A percentile compares a stretch with the other conserved stretches of the same genome.
Evolutionary conservation across 2,113 vertebrate species (phyloP).

Genomic region (Antigone vipio): DNA sequence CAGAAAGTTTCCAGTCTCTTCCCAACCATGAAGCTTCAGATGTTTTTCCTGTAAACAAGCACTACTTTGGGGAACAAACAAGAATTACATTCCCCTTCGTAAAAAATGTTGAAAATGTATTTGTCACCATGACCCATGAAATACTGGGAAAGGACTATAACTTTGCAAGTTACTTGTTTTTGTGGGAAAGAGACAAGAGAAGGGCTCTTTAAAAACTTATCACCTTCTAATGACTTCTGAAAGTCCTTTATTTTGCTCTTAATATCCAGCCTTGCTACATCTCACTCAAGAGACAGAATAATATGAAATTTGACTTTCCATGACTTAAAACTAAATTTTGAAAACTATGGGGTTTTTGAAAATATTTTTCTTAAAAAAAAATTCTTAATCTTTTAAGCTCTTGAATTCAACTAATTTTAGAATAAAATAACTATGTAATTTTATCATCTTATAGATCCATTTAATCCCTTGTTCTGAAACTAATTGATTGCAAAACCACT

Average conservation of each 20-base stretch:
- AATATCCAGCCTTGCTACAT: neutral
- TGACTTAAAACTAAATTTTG: neutral
- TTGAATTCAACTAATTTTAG: neutral
- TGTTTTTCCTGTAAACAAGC: neutral
- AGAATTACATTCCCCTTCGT: neutral
- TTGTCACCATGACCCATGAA: neutral
- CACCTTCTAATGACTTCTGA: neutral
- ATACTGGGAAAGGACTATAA: neutral
- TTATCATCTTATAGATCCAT: neutral
- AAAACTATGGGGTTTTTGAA: fast-evolving
- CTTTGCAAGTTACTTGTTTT: fast-evolving
- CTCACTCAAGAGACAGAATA: neutral
- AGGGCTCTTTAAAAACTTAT: neutral
- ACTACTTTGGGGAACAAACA: neutral
- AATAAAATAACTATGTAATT: neutral
- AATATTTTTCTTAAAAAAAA: neutral
- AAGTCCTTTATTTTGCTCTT: neutral
- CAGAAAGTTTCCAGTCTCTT: neutral
- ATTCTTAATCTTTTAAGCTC: neutral
- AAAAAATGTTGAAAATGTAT: neutral
- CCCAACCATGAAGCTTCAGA: neutral
- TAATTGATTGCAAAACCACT: neutral
- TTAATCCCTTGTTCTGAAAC: neutral
- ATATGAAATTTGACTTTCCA: neutral
- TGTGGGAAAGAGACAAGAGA: neutral